A percentile compares a stretch with the other conserved stretches of the same genome.
phyloP scores from a whole-genome alignment of 2,113 vertebrate genomes.

The Stercorarius parasiticus region DNA sequence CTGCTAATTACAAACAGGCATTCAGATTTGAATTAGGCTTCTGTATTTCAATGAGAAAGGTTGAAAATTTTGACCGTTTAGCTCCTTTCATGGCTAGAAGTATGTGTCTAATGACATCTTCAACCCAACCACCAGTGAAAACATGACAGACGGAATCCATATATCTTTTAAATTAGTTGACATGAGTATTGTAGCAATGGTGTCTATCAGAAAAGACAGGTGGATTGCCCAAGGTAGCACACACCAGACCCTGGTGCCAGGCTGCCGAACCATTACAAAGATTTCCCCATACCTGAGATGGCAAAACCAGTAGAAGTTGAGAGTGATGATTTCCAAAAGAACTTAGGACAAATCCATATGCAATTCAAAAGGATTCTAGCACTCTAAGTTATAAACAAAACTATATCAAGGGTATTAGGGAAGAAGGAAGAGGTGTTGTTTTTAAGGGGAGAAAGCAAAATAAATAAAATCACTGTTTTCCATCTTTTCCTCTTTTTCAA shows the following conservation, averaged over 20 bases:
- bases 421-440: neutral
- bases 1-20: neutral
- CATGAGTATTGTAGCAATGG: neutral
- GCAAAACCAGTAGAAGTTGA: neutral
- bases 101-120: neutral
- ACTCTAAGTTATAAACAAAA: neutral
- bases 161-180: neutral
- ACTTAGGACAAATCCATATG: neutral
- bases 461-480: neutral
- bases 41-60: neutral
- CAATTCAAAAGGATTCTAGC: neutral
- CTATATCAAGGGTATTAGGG: fast-evolving
- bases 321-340: neutral
- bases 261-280: neutral
- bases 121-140: neutral
- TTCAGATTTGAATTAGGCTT: neutral
- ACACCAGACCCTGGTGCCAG: neutral
- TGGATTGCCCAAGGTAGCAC: neutral
- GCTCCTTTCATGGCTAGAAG: neutral
- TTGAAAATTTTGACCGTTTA: neutral
- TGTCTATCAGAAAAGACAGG: neutral
- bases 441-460: neutral
- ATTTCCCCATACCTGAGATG: neutral
- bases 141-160: neutral
- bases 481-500: neutral